A percentile compares a stretch with the other conserved stretches of the same genome.
phyloP scores from a whole-genome alignment of 2,888 invertebrate genomes.

The Coleophora flavipennella region DNA sequence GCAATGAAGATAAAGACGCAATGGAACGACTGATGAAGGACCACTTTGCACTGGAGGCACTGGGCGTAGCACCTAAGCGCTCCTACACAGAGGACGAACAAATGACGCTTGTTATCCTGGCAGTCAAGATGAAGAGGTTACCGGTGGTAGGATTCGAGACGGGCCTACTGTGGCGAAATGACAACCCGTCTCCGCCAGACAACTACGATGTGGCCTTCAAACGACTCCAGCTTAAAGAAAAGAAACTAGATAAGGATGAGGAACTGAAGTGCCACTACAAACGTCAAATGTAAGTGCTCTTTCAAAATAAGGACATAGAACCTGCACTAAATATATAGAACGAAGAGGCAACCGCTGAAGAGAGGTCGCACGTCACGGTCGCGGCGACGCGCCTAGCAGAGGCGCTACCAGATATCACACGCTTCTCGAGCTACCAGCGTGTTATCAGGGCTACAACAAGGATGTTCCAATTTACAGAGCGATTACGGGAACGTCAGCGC shows the following conservation, averaged over 20 bases:
- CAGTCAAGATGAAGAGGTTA: neutral
- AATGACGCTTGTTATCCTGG: neutral
- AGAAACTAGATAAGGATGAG: neutral
- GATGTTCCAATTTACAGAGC: neutral
- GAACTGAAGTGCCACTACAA: neutral
- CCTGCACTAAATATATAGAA: neutral
- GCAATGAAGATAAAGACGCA: neutral
- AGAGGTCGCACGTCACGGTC: neutral
- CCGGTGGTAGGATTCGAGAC: neutral
- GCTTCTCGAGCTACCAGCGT: no score
- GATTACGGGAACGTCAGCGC: neutral
- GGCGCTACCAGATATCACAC: no score
- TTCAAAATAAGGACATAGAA: neutral
- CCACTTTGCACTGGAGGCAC: neutral
- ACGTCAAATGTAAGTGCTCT: neutral
- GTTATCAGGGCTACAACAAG: no score
- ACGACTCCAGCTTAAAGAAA: neutral
- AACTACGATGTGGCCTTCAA: neutral
- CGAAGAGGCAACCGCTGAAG: no score
- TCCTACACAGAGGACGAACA: neutral
- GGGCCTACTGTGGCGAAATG: neutral
- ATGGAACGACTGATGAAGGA: neutral
- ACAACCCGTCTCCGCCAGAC: neutral
- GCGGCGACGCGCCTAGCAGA: neutral
- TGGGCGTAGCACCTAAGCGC: neutral